Base-by-base conservation (phyloP, 1,140 invertebrate species). In the Drosophila lacertosa region DNA sequence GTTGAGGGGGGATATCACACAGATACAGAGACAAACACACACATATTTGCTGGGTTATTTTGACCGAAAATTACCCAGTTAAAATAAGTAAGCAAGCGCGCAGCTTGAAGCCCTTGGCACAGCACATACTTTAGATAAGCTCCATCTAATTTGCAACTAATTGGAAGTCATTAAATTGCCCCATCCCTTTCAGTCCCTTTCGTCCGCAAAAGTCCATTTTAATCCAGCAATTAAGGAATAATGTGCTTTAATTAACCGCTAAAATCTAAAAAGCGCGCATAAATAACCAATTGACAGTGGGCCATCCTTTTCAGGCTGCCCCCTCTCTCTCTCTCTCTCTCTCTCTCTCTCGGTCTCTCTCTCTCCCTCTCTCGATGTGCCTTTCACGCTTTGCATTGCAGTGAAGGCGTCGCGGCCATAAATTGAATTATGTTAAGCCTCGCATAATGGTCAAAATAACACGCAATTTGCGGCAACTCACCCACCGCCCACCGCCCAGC, bases 201-300 rank as follows among this genome's bases (percentile, higher is more conserved):
- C n/a, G n/a, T n/a, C 11, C 11, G 47, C 66, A 50, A 69, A 73
- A 55, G 39, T 40, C 58, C 73, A 64, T 74, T 86, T 84, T 86
- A 84, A 84, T 88, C 77, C 73, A 76, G 77, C 82, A 84, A 84
- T 84, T 86, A 84, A 82, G 74, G 39, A 64, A 66, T 88, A 82
- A 82, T 88, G 77, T 75, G 74, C 71, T 88, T 88, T 88, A 88
- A 88, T 88, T 88, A 88, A 88, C 82, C 82, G 77, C 83, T 77
- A 78, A 81, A 88, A 81, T 80, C 81, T 86, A 84, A 84, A 84
- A 84, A 84, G 76, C 67, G 57, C 45, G 72, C 76, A 84, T 84
- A 84, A 84, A 84, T 84, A 80, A 80, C 76, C 72, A 86, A 84
- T 86, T 86, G 81, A 86, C 81, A 86, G 69, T 22, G 15, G 33